These are phyloP conservation scores for Parasteatoda lunata DNA, from an alignment of 2,888 invertebrate genomes.

Conservation along the genomic window DNA sequence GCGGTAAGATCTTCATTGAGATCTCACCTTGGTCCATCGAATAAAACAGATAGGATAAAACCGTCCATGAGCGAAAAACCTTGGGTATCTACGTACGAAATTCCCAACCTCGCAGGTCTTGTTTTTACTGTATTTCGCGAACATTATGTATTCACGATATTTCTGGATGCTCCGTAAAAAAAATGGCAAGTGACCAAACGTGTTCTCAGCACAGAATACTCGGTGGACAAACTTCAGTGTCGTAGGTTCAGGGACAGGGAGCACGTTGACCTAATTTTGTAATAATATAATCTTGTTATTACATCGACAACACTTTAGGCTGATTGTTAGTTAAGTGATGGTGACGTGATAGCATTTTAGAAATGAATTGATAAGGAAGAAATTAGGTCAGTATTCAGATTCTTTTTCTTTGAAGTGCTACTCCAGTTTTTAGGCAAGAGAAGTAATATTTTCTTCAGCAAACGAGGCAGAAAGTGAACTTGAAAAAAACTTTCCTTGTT, in stretches of 20 bases:
- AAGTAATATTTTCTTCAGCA: not conserved
- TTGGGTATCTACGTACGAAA: not conserved
- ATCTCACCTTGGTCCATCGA: conserved; percentile 1
- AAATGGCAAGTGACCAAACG: not conserved
- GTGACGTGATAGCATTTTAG: not conserved
- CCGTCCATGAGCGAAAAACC: not conserved
- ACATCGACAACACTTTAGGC: not conserved
- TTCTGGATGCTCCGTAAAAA: not conserved
- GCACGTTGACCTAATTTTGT: not conserved
- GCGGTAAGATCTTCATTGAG: not conserved
- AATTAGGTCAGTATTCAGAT: not conserved
- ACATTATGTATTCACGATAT: not conserved
- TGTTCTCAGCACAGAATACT: not conserved
- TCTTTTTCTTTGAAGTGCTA: not conserved
- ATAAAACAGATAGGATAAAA: not conserved
- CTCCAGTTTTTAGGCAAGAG: not conserved
- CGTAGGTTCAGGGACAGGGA: not conserved
- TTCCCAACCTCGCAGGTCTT: not conserved
- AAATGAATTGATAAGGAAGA: not conserved
- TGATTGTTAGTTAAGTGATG: conserved; percentile 1
- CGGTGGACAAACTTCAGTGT: not conserved
- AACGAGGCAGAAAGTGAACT: not conserved
- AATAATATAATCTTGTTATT: not conserved
- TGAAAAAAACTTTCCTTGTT: not conserved
- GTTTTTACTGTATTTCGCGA: not conserved